Conservation (phyloP, 2,797 vertebrate species). For the Ceryle rudis region DNA sequence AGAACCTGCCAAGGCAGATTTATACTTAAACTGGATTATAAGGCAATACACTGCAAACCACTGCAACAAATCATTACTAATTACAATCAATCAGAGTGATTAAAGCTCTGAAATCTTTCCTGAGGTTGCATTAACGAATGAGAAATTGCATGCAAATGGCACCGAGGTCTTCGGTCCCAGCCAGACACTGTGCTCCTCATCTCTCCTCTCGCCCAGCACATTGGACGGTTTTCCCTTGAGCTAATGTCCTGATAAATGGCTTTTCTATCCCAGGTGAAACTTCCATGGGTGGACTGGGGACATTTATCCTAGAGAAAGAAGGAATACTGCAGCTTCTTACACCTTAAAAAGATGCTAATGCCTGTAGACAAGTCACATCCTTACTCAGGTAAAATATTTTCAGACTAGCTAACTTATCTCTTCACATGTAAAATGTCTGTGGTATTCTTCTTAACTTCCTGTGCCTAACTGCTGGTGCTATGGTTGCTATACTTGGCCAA, state of each 20-base stretch:
- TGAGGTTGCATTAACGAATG: background rate
- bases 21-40: constrained; percentile 11
- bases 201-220: fast-evolving
- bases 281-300: background rate
- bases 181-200: fast-evolving
- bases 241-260: background rate
- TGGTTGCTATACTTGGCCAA: background rate
- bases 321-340: background rate
- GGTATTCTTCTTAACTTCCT: constrained; percentile 67
- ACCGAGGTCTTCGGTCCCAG: fast-evolving
- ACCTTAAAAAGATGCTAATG: background rate
- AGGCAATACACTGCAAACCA: background rate
- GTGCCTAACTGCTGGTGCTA: constrained; percentile 51
- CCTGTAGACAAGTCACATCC: background rate
- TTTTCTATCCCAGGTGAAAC: background rate
- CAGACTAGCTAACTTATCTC: constrained; percentile 16
- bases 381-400: constrained; percentile 30
- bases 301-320: background rate
- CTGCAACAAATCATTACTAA: constrained; percentile 1
- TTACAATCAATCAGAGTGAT: background rate
- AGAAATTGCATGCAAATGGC: background rate
- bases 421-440: constrained; percentile 41
- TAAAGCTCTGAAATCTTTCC: constrained; percentile 24
- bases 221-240: background rate
- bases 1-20: constrained; percentile 3